Conservation (phyloP, 2,797 vertebrate genomes). For the Protosalanx chinensis region DNA sequence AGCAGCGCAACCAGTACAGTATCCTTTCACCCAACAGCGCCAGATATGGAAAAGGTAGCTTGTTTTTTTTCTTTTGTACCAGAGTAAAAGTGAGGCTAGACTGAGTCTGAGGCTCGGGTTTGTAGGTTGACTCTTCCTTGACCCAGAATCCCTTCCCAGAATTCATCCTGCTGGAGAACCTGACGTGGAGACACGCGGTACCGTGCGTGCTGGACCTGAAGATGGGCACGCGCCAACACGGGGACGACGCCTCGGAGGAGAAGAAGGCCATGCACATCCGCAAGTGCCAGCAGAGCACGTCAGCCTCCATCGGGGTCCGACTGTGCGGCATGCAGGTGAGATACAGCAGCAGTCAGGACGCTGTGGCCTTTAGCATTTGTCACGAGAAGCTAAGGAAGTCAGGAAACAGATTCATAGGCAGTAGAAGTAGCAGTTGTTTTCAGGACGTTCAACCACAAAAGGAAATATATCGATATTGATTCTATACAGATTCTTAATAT, state of each 20-base stretch:
- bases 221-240: slow-evolving; percentile 94
- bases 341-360: background rate
- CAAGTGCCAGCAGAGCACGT: slow-evolving; percentile 94
- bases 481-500: too few species aligned
- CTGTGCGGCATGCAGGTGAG: slow-evolving; percentile 97
- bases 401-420: too few species aligned
- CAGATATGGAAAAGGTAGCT: background rate
- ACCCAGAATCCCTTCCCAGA: slow-evolving; percentile 67
- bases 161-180: slow-evolving; percentile 94
- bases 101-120: background rate
- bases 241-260: slow-evolving; percentile 88
- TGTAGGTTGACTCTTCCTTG: slow-evolving; percentile 46
- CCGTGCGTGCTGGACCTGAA: slow-evolving; percentile 95
- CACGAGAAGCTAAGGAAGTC: too few species aligned
- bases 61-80: background rate
- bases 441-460: too few species aligned
- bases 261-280: slow-evolving; percentile 91
- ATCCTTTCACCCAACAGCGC: slow-evolving; percentile 74
- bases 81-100: background rate
- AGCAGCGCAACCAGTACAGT: slow-evolving; percentile 93
- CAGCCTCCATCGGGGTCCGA: slow-evolving; percentile 85
- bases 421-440: too few species aligned
- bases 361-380: background rate
- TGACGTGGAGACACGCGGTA: slow-evolving; percentile 86
- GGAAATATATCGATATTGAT: too few species aligned